Conservation (phyloP, 2,888 invertebrate species). For the Melanostoma mellinum region DNA sequence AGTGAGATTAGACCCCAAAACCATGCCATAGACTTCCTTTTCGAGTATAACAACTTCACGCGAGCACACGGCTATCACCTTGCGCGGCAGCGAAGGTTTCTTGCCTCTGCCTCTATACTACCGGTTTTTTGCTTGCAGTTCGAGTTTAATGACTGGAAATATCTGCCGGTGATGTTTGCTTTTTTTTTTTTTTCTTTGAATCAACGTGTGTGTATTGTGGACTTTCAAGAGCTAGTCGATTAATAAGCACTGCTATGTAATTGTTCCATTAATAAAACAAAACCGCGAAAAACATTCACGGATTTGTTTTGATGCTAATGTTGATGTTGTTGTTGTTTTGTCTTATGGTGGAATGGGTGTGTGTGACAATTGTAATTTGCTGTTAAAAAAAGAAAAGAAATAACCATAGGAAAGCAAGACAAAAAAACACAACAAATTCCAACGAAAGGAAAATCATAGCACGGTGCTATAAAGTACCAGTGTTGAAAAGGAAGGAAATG, state of each 20-base stretch:
- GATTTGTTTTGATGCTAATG: constrained; percentile 47
- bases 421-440: neutral
- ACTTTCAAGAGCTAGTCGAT: constrained; percentile 8
- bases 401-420: neutral
- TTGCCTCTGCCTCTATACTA: constrained; percentile 10
- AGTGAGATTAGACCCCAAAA: constrained; percentile 28
- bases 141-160: constrained; percentile 64
- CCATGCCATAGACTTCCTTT: constrained; percentile 52
- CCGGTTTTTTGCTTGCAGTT: constrained; percentile 42
- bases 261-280: constrained; percentile 61
- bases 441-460: neutral
- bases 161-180: constrained; percentile 17
- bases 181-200: constrained; percentile 18
- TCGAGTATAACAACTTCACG: constrained; percentile 39
- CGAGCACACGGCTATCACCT: constrained; percentile 70
- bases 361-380: constrained; percentile 20
- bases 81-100: constrained; percentile 55
- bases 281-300: constrained; percentile 63
- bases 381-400: neutral
- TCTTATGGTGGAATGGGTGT: constrained; percentile 8
- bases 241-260: constrained; percentile 36
- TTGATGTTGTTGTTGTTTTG: constrained; percentile 7
- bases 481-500: neutral
- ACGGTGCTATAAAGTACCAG: constrained; percentile 1
- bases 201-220: constrained; percentile 6